Conservation (phyloP, 2,797 vertebrate species). For the Phalloptychus januarius region DNA sequence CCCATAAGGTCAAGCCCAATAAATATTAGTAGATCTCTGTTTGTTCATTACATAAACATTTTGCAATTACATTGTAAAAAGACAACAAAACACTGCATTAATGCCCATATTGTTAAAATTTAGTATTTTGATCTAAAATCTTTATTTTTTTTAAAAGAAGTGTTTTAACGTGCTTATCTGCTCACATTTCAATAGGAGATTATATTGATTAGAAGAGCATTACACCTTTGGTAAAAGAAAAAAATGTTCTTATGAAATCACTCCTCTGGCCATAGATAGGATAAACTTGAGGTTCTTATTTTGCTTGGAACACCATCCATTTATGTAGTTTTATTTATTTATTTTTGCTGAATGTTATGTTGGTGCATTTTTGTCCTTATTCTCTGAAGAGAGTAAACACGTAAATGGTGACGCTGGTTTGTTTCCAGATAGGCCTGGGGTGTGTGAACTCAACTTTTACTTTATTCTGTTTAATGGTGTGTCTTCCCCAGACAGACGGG, state of each 20-base stretch:
- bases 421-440: constrained; percentile 50
- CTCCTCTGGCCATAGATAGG: constrained; percentile 34
- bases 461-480: constrained; percentile 71
- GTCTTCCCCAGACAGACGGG: constrained; percentile 63
- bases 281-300: constrained; percentile 45
- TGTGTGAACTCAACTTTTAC: constrained; percentile 52
- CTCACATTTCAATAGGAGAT: neutral
- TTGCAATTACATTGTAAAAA: neutral
- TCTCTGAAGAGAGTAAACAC: constrained; percentile 61
- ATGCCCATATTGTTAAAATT: neutral
- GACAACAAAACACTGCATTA: neutral
- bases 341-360: constrained; percentile 44
- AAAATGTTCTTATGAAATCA: too few species aligned
- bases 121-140: neutral
- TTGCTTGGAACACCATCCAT: constrained; percentile 13
- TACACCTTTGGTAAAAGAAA: too few species aligned
- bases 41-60: neutral
- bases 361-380: constrained; percentile 67
- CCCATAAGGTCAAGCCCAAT: neutral
- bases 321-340: constrained; percentile 2
- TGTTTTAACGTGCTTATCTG: neutral
- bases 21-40: neutral
- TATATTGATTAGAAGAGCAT: neutral
- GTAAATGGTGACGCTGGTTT: constrained; percentile 63
- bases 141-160: neutral